These are phyloP conservation scores for Lepidurus apus DNA, from an alignment of 1,140 invertebrate genomes.

Conservation along the genomic window DNA sequence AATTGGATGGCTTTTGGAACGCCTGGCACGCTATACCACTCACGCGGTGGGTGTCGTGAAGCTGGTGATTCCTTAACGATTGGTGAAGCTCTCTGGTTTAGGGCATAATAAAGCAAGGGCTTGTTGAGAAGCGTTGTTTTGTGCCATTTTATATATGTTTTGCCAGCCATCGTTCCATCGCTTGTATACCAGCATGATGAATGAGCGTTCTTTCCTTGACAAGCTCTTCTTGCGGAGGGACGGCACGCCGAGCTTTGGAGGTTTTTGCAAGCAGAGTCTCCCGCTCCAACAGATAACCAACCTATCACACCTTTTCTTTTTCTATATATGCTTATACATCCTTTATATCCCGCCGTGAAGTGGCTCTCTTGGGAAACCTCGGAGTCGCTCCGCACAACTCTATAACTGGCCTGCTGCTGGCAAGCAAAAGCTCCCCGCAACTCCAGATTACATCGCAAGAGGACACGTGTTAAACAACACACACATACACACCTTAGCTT, in stretches of 20 bases:
- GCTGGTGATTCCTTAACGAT: background rate
- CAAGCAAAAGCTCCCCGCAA: slow-evolving; percentile 10
- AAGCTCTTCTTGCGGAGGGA: background rate
- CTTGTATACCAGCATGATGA: background rate
- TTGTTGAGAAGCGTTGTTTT: background rate
- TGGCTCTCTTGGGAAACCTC: background rate
- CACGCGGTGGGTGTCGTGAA: background rate
- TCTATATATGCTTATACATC: slow-evolving; percentile 12
- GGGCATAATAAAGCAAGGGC: background rate
- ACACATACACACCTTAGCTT: background rate
- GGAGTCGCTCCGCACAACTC: background rate
- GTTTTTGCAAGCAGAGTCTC: background rate
- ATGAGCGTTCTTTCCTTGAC: background rate
- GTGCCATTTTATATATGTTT: slow-evolving; percentile 5
- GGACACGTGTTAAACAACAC: slow-evolving; percentile 19
- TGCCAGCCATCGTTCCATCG: background rate
- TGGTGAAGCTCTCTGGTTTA: slow-evolving; percentile 16
- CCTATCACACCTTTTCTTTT: slow-evolving; percentile 1
- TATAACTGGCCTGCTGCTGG: background rate
- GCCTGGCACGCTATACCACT: background rate
- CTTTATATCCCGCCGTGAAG: background rate
- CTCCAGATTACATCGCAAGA: background rate
- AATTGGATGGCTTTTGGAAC: background rate
- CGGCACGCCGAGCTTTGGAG: background rate
- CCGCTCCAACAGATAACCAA: background rate